Conservation (phyloP, 2,888 invertebrate species). For the Melinaea menophilus region DNA sequence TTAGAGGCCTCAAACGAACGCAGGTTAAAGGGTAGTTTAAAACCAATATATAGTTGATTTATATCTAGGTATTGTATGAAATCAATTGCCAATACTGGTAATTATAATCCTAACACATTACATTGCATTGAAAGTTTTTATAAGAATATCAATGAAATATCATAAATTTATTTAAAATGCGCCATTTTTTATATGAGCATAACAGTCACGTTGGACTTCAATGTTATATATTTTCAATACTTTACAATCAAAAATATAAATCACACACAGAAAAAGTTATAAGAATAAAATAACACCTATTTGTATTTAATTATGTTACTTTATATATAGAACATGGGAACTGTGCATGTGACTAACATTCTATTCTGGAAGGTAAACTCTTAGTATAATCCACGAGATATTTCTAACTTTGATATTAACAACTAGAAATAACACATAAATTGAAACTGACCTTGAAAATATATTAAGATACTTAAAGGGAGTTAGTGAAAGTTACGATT, state of each 20-base stretch:
- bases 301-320: neutral
- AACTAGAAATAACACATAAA: conserved; percentile 26
- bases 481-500: conserved; percentile 14
- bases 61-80: no score
- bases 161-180: no score
- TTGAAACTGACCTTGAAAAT: conserved; percentile 10
- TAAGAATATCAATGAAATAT: conserved; percentile 41
- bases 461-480: conserved; percentile 2
- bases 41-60: no score
- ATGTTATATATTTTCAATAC: no score
- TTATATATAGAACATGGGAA: neutral
- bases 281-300: neutral
- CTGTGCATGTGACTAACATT: neutral
- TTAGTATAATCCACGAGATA: conserved; percentile 21
- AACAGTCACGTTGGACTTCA: no score
- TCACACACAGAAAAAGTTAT: no score
- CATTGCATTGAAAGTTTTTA: no score
- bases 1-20: conserved; percentile 98
- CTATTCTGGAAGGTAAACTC: conserved; percentile 16
- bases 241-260: no score
- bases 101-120: no score
- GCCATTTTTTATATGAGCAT: no score
- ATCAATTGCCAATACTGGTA: no score
- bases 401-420: conserved; percentile 32
- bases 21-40: conserved; percentile 86